phyloP scores from a whole-genome alignment of 2,113 vertebrate genomes.

The Tor tambroides region DNA sequence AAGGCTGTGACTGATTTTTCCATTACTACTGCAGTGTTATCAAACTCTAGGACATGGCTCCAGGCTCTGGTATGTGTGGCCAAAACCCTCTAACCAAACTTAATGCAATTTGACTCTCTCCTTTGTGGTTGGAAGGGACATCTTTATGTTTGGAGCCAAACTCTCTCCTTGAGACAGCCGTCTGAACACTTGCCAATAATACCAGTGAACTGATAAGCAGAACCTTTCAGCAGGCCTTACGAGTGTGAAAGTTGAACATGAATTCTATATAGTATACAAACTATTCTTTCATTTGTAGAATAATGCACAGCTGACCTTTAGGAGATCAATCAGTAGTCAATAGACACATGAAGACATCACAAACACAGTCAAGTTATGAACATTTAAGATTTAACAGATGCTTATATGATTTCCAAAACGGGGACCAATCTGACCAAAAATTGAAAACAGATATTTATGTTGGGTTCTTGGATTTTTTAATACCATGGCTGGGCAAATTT shows the following conservation, averaged over 20 bases:
- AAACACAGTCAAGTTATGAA: too few relatives aligned
- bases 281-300: background rate
- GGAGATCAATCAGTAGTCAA: background rate
- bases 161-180: conserved; percentile 8
- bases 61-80: background rate
- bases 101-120: background rate
- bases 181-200: conserved; percentile 10
- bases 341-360: background rate
- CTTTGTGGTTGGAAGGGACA: background rate
- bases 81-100: conserved; percentile 5
- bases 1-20: background rate
- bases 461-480: background rate
- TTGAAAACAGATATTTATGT: background rate
- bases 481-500: background rate
- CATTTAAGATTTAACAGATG: background rate
- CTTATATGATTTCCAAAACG: background rate
- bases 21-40: conserved; percentile 4
- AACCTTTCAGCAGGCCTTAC: background rate
- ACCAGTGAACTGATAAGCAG: background rate
- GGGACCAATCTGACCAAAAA: background rate
- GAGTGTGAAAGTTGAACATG: background rate
- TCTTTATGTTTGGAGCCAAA: conserved; percentile 3
- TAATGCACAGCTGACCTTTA: background rate
- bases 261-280: background rate
- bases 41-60: background rate